phyloP scores from a whole-genome alignment of 2,113 vertebrate species.

The Anhinga rufa region DNA sequence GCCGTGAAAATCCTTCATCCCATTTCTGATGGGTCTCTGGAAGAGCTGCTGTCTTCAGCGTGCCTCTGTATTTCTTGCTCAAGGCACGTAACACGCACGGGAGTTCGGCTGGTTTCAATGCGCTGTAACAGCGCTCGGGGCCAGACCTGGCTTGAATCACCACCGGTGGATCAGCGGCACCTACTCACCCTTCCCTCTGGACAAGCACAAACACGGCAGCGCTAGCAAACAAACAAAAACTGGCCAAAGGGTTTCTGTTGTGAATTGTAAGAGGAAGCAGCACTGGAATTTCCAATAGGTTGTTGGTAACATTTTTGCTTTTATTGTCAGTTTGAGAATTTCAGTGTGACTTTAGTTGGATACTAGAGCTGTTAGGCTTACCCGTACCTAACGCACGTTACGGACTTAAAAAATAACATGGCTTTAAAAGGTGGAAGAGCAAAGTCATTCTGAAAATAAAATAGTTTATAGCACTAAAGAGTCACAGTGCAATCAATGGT shows the following conservation, averaged over 20 bases:
- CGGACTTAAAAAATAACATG: background rate
- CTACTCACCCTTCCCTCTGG: background rate
- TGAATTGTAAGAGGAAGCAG: background rate
- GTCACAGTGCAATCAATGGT: constrained; percentile 45
- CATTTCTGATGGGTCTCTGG: fast-evolving
- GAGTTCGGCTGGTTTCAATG: background rate
- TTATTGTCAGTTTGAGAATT: constrained; percentile 7
- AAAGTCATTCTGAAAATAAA: constrained; percentile 7
- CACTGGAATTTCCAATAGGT: background rate
- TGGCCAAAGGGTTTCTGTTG: background rate
- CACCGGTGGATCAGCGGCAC: background rate
- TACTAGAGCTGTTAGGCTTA: background rate
- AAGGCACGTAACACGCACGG: fast-evolving
- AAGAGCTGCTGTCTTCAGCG: background rate
- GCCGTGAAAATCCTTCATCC: background rate
- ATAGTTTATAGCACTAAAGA: constrained; percentile 36
- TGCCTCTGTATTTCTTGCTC: background rate
- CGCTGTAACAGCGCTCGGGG: background rate
- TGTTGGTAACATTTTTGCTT: background rate
- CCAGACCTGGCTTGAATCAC: background rate
- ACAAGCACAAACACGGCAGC: background rate
- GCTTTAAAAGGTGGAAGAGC: background rate
- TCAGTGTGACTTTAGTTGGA: background rate
- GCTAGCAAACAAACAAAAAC: background rate
- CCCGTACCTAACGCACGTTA: background rate